phyloP scores from a whole-genome alignment of 2,113 vertebrate species.

The Alouatta palliata region DNA sequence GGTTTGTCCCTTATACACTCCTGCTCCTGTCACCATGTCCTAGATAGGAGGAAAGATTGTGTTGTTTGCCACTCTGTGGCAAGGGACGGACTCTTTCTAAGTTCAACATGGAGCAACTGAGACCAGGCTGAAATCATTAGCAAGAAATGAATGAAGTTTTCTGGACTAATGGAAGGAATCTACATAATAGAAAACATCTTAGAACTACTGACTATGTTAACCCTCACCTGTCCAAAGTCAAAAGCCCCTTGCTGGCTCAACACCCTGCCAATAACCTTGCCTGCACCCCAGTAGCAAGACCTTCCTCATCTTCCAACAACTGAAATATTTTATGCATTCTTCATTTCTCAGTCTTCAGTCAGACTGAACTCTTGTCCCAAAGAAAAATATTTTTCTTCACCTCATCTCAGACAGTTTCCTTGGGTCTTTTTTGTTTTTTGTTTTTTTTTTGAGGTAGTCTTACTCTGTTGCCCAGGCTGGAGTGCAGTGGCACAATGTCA shows the following conservation, averaged over 20 bases:
- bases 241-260: not conserved
- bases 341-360: not conserved
- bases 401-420: not conserved
- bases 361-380: not conserved
- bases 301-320: not conserved
- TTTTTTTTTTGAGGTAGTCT: no score
- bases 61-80: not conserved
- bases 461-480: no score
- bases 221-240: not conserved
- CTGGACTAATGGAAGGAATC: not conserved
- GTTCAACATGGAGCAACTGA: not conserved
- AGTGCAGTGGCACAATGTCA: no score
- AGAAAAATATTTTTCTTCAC: not conserved
- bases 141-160: not conserved
- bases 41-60: not conserved
- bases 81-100: not conserved
- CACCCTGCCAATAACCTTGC: not conserved
- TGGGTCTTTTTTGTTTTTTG: no score
- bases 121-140: not conserved
- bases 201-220: not conserved
- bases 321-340: not conserved
- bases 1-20: not conserved
- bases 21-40: not conserved
- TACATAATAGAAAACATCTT: not conserved
- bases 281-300: not conserved